A percentile compares a stretch with the other conserved stretches of the same genome.
Evolutionary conservation across 64 coral and sea anemone species (phyloP).

Genomic region (Cladopsammia gracilis): DNA sequence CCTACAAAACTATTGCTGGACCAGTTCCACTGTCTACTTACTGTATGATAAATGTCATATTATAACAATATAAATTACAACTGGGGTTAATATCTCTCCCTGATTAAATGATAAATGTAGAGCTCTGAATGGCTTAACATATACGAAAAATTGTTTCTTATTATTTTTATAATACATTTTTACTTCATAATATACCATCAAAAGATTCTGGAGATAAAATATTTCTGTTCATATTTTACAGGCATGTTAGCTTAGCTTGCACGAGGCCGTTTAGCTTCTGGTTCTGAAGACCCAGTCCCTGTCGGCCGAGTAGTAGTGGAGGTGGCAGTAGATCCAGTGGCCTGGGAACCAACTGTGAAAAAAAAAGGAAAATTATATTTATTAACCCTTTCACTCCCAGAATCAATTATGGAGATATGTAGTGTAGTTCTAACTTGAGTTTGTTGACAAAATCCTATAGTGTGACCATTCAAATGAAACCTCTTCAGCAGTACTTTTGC

Average conservation of each 20-base stretch:
- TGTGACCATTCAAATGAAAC: too few species aligned
- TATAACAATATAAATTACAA: constrained; percentile 3
- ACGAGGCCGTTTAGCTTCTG: constrained; percentile 49
- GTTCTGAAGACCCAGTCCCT: constrained; percentile 3
- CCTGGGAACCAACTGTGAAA: constrained; percentile 16
- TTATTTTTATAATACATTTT: constrained; percentile 12
- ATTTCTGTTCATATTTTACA: constrained; percentile 58
- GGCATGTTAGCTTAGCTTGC: constrained; percentile 29
- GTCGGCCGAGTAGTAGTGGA: not conserved
- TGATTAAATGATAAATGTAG: not conserved
- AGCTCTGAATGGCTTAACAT: not conserved
- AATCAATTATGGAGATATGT: too few species aligned
- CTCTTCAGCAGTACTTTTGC: too few species aligned
- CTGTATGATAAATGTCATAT: not conserved
- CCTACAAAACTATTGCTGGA: too few species aligned
- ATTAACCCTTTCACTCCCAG: too few species aligned
- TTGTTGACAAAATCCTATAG: too few species aligned
- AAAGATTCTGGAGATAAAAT: constrained; percentile 36
- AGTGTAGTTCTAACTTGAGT: too few species aligned
- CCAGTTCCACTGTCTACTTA: too few species aligned
- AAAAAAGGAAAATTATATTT: not conserved
- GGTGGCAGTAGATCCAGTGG: constrained; percentile 16
- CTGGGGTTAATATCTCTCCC: not conserved
- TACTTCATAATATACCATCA: constrained; percentile 39
- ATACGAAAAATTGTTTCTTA: constrained; percentile 9